Conservation (phyloP, 1,140 invertebrate species). For the Colletes gigas region DNA sequence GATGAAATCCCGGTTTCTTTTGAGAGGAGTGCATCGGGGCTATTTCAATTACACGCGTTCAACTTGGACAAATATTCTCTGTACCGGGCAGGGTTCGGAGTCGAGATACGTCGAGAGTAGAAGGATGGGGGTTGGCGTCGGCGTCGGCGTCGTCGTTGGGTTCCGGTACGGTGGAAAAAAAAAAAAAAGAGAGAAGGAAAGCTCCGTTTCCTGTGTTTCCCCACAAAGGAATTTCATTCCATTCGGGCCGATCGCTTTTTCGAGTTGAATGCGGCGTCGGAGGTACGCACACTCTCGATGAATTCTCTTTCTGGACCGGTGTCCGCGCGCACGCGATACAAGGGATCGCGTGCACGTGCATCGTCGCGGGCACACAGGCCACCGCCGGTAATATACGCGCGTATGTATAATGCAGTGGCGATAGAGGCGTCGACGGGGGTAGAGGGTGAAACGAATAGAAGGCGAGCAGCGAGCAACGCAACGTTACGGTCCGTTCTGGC, state of each 20-base stretch:
- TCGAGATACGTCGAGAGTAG: too few relatives aligned
- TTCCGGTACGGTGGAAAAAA: background rate
- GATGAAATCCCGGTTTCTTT: slow-evolving; percentile 56
- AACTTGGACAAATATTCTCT: slow-evolving; percentile 43
- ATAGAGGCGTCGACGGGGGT: background rate
- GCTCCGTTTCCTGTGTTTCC: slow-evolving; percentile 48
- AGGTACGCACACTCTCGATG: slow-evolving; percentile 27
- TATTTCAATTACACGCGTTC: slow-evolving; percentile 60
- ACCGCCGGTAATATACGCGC: slow-evolving; percentile 12
- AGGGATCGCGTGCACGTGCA: background rate
- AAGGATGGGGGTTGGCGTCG: background rate
- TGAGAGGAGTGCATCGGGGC: slow-evolving; percentile 9
- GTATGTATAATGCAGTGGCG: background rate
- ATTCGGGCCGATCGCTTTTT: slow-evolving; percentile 55
- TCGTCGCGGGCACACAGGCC: background rate
- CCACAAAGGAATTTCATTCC: slow-evolving; percentile 63
- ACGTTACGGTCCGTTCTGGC: slow-evolving; percentile 13
- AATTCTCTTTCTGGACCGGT: slow-evolving; percentile 41
- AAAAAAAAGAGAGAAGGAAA: background rate
- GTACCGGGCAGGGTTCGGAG: too few relatives aligned
- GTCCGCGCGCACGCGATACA: slow-evolving; percentile 12
- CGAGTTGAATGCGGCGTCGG: slow-evolving; percentile 26
- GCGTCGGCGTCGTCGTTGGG: background rate
- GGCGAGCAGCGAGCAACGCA: slow-evolving; percentile 9
- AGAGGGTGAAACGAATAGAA: slow-evolving; percentile 40